A percentile compares a stretch with the other conserved stretches of the same genome.
phyloP scores from a whole-genome alignment of 2,888 invertebrate genomes.

The Drosophila nigritarsus region DNA sequence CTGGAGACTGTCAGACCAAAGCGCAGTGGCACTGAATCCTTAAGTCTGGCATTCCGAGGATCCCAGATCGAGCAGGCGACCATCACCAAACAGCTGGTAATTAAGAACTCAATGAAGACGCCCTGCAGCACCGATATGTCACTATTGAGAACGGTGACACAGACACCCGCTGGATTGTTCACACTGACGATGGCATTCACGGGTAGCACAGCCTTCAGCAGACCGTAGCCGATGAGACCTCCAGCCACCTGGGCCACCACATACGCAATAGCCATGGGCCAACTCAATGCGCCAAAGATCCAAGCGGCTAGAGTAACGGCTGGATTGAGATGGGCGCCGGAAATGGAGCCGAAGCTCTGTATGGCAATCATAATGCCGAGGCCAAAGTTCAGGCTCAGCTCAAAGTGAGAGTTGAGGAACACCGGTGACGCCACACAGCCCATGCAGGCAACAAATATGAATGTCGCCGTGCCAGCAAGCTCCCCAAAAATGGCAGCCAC shows the following conservation, averaged over 20 bases:
- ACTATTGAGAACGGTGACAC: constrained; percentile 87
- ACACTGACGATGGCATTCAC: constrained; percentile 64
- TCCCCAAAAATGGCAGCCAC: constrained; percentile 86
- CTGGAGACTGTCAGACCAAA: constrained; percentile 89
- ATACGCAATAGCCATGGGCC: constrained; percentile 87
- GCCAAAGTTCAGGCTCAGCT: constrained; percentile 86
- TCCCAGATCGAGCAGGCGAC: constrained; percentile 90
- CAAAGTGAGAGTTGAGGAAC: constrained; percentile 79
- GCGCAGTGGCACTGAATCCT: constrained; percentile 88
- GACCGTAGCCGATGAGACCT: constrained; percentile 88
- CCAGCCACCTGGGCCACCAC: constrained; percentile 88
- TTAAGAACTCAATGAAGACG: constrained; percentile 87
- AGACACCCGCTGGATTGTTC: constrained; percentile 82
- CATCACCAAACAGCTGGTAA: constrained; percentile 88
- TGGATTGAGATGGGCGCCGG: constrained; percentile 92
- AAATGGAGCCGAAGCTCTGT: constrained; percentile 90
- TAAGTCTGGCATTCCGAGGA: constrained; percentile 87
- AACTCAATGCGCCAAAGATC: constrained; percentile 73
- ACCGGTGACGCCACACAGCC: constrained; percentile 85
- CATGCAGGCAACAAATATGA: constrained; percentile 91
- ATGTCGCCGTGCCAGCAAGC: constrained; percentile 88
- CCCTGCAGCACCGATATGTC: constrained; percentile 86
- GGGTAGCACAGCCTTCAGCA: constrained; percentile 87
- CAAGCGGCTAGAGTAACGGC: constrained; percentile 89
- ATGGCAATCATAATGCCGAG: constrained; percentile 89